These are phyloP conservation scores for Pao palembangensis DNA, from an alignment of 2,113 vertebrate genomes.

Conservation along the genomic window DNA sequence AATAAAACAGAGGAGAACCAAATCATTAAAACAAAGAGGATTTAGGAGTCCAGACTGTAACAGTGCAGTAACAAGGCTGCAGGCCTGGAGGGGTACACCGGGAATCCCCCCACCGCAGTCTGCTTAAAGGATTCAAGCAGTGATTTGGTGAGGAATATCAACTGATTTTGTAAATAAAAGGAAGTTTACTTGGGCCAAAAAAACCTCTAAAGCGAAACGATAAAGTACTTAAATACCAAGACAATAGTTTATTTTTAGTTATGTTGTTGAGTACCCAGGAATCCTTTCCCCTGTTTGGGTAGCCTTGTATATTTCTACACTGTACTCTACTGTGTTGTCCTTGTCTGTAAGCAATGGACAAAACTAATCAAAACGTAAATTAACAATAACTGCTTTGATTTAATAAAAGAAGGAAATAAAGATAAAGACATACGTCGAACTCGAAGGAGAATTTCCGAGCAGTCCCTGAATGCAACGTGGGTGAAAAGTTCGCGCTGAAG, in stretches of 20 bases:
- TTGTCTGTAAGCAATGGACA: too few species aligned
- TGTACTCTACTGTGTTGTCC: too few species aligned
- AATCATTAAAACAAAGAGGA: neutral
- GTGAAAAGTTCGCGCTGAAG: slow-evolving; percentile 20
- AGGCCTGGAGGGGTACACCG: neutral
- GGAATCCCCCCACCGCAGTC: neutral
- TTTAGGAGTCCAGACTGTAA: neutral
- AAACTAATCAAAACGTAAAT: too few species aligned
- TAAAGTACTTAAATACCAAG: too few species aligned
- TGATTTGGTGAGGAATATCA: neutral
- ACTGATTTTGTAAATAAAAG: neutral
- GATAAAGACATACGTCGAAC: neutral
- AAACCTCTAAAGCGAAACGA: too few species aligned
- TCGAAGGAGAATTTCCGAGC: slow-evolving; percentile 13
- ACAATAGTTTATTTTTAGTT: too few species aligned
- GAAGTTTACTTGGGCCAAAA: neutral
- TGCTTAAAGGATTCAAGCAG: neutral
- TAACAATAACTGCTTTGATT: neutral
- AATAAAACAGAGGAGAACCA: neutral
- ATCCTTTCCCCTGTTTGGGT: too few species aligned
- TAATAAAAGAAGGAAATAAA: neutral
- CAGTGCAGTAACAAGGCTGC: neutral
- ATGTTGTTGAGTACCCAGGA: too few species aligned
- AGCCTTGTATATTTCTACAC: too few species aligned
- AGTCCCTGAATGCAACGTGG: slow-evolving; percentile 31